Conservation (phyloP, 2,113 vertebrate genomes). For the Syrmaticus mikado region DNA sequence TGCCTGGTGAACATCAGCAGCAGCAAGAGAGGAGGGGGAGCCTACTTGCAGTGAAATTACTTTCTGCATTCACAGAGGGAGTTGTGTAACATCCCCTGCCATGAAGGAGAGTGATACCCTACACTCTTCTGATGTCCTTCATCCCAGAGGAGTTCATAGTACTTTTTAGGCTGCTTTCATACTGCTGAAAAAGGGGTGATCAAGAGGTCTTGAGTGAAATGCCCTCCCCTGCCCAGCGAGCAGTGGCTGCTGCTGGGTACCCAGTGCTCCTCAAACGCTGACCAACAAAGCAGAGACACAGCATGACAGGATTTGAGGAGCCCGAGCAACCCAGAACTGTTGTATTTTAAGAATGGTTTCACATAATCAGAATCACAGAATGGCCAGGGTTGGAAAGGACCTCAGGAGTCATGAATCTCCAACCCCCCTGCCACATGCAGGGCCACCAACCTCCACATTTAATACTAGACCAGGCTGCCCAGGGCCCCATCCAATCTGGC, state of each 20-base stretch:
- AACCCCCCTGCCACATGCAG: too few relatives aligned
- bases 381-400: too few relatives aligned
- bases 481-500: too few relatives aligned
- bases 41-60: neutral
- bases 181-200: neutral
- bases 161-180: neutral
- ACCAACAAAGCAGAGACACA: neutral
- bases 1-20: neutral
- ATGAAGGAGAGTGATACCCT: neutral
- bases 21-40: neutral
- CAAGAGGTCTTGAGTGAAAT: neutral
- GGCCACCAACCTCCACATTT: too few relatives aligned
- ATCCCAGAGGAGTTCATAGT: neutral
- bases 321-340: neutral
- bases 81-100: rapidly evolving
- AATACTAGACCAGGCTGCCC: too few relatives aligned
- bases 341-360: constrained; percentile 14
- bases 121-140: neutral
- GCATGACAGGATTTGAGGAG: rapidly evolving
- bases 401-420: too few relatives aligned
- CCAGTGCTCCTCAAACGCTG: neutral
- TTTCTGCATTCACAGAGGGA: rapidly evolving
- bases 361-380: too few relatives aligned
- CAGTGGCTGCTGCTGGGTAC: too few relatives aligned
- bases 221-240: neutral